phyloP scores from a whole-genome alignment of 1,140 invertebrate genomes.

The Cylas formicarius region DNA sequence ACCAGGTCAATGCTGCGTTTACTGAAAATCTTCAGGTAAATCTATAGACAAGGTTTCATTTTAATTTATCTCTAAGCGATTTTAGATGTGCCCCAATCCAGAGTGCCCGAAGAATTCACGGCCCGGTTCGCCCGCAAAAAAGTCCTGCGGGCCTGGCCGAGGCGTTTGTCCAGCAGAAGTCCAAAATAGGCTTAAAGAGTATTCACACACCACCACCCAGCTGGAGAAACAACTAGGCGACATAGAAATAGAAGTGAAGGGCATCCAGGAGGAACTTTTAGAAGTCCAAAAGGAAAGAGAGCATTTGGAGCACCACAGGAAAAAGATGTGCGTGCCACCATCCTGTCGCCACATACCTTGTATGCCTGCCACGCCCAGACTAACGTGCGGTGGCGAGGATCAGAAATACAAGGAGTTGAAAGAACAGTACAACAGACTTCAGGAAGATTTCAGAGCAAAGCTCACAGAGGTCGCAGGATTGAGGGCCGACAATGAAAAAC shows the following conservation, averaged over 20 bases:
- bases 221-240: slow-evolving; percentile 49
- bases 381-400: slow-evolving; percentile 23
- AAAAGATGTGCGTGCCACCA: slow-evolving; percentile 28
- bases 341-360: slow-evolving; percentile 20
- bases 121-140: slow-evolving; percentile 13
- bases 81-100: slow-evolving; percentile 9
- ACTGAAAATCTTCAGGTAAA: slow-evolving; percentile 30
- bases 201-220: slow-evolving; percentile 34
- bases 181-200: slow-evolving; percentile 32
- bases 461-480: slow-evolving; percentile 49
- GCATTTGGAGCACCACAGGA: slow-evolving; percentile 47
- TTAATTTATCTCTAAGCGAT: slow-evolving; percentile 1
- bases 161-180: slow-evolving; percentile 32
- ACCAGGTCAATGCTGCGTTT: slow-evolving; percentile 33
- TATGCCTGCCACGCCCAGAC: slow-evolving; percentile 15
- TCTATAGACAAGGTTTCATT: background rate
- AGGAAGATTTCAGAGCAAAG: slow-evolving; percentile 53
- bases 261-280: slow-evolving; percentile 52
- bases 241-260: slow-evolving; percentile 55
- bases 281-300: slow-evolving; percentile 51
- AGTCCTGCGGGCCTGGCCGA: slow-evolving; percentile 31
- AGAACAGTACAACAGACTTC: slow-evolving; percentile 49
- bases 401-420: slow-evolving; percentile 45
- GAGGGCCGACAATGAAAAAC: slow-evolving; percentile 45
- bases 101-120: slow-evolving; percentile 15